Conservation (phyloP, 2,797 vertebrate species). For the Ceryle rudis region DNA sequence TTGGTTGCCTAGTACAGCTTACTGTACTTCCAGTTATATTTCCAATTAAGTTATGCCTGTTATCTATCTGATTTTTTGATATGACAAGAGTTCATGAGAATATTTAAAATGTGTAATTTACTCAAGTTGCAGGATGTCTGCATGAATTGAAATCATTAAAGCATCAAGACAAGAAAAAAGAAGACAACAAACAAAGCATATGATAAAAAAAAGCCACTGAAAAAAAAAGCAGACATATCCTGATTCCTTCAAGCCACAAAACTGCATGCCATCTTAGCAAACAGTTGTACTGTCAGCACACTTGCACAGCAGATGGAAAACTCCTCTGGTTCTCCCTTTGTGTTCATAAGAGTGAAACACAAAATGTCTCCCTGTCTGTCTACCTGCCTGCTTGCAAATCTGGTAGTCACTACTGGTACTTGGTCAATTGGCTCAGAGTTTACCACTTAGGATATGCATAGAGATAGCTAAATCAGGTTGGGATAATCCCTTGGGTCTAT, state of each 20-base stretch:
- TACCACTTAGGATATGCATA: background rate
- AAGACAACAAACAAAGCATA: background rate
- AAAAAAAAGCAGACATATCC: background rate
- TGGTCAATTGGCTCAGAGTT: background rate
- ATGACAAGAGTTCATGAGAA: conserved; percentile 23
- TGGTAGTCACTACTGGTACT: background rate
- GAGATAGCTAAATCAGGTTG: background rate
- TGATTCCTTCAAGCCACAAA: conserved; percentile 21
- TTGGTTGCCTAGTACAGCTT: background rate
- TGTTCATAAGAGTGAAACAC: background rate
- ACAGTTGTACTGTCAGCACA: background rate
- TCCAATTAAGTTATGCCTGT: conserved; percentile 28
- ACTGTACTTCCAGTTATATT: conserved; percentile 10
- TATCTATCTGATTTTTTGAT: conserved; percentile 56
- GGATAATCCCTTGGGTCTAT: background rate
- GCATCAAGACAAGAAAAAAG: background rate
- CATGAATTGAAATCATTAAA: conserved; percentile 16
- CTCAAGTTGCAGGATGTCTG: conserved; percentile 21
- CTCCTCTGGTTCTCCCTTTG: background rate
- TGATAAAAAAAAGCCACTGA: background rate
- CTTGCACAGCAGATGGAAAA: conserved; percentile 34
- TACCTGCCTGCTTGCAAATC: background rate
- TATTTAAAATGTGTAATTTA: conserved; percentile 37
- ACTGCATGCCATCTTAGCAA: background rate
- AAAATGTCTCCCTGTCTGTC: background rate